Base-by-base conservation (phyloP, 2,888 invertebrate genomes). In the Imbricaverruca yamaguchii region DNA sequence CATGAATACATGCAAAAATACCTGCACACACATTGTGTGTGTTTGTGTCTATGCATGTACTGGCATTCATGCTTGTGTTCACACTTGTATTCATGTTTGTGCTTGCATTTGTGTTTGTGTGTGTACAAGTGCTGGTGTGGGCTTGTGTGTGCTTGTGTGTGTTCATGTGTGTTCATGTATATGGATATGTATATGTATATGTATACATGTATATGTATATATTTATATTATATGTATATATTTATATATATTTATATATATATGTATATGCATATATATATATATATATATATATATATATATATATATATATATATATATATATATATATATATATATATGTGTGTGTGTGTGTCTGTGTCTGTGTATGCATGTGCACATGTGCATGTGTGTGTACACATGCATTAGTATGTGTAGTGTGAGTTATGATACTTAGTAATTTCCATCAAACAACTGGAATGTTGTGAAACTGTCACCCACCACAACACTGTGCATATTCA, bases 171-270 rank as follows among this genome's bases (percentile, higher is more conserved):
- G 13, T 25, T 0, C 23, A 25, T 39, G 23, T 11, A 69, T 67
- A 80, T 80, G 67, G 21, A 57, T 67, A 80, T 67, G 67, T 39
- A 80, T 80, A 69, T 57, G 67, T 67, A 80, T 67, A 69, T 67
- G 53, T 67, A 67, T 67, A 80, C 25, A 55, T 81, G 74, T 74
- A 8, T 12, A 13, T 12, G 15, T 7, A 39, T 74, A 7, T 74
- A 39, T 15, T 2, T 12, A 1, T 74, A 1, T 6, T 55, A 18
- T 53, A 53, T n/a, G 21, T 55, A 10, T 55, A 21, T 21, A 11
- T 55, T 13, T 77, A 11, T 21, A 39, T 23, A 77, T 77, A 21
- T 23, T 18, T 23, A 9, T 3, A 21, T n/a, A 53, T 23, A 23
- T 77, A 9, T 23, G 18, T 39, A 9, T 7, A 56, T 53, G 8